Evolutionary conservation across 1,140 invertebrate species (phyloP).

Genomic region (Scaptomyza montana): DNA sequence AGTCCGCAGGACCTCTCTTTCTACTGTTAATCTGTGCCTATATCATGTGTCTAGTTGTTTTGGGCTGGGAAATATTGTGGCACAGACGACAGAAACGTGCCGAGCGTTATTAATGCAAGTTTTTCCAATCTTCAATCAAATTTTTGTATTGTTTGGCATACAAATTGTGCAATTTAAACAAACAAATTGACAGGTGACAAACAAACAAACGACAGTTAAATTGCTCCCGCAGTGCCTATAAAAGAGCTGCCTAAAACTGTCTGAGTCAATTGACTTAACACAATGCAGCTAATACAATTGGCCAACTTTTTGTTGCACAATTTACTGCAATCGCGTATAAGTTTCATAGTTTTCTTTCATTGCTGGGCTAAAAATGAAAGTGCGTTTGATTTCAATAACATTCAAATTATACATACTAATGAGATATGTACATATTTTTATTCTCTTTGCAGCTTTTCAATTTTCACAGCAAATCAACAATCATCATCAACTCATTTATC

Average conservation of each 20-base stretch:
- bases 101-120: conserved; percentile 28
- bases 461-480: conserved; percentile 39
- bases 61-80: conserved; percentile 63
- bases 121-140: conserved; percentile 2
- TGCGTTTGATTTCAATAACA: not conserved
- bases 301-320: conserved; percentile 71
- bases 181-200: conserved; percentile 48
- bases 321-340: conserved; percentile 58
- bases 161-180: conserved; percentile 65
- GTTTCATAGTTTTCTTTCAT: conserved; percentile 65
- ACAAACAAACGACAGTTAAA: conserved; percentile 47
- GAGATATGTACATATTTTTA: not conserved
- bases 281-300: conserved; percentile 63
- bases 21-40: conserved; percentile 52
- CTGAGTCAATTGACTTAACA: conserved; percentile 34
- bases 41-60: conserved; percentile 51
- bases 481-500: conserved; percentile 45
- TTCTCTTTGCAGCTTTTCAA: conserved; percentile 36
- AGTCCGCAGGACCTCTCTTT: conserved; percentile 63
- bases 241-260: conserved; percentile 32
- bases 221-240: conserved; percentile 39
- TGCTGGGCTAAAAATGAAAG: conserved; percentile 70
- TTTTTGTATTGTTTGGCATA: conserved; percentile 7
- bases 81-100: conserved; percentile 23
- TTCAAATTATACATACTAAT: not conserved